Conservation (phyloP, 37 sponge, comb jelly and placozoan species). For the Petrosia ficiformis region DNA sequence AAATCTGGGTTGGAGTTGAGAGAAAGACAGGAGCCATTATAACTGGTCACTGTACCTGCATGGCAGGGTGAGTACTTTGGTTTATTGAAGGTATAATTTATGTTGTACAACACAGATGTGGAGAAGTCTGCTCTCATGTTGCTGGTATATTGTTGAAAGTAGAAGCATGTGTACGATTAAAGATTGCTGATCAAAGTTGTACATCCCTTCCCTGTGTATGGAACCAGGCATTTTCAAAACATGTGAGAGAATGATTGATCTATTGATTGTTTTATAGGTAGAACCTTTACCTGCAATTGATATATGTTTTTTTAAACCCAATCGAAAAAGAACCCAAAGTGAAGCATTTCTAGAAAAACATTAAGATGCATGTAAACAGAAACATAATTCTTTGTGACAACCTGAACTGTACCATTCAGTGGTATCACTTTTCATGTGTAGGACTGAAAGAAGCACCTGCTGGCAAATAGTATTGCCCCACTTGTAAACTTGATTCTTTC, state of each 20-base stretch:
- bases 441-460: too few relatives aligned
- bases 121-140: conserved; percentile 9
- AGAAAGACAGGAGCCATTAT: not conserved
- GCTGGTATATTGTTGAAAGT: conserved; percentile 3
- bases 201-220: not conserved
- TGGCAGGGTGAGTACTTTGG: conserved; percentile 2
- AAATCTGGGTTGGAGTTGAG: conserved; percentile 5
- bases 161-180: not conserved
- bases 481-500: too few relatives aligned
- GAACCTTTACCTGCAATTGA: not conserved
- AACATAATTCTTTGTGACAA: too few relatives aligned
- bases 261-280: not conserved
- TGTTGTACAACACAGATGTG: not conserved
- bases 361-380: too few relatives aligned
- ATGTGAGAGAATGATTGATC: not conserved
- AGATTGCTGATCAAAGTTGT: not conserved
- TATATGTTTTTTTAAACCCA: not conserved
- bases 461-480: too few relatives aligned
- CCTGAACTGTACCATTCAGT: too few relatives aligned
- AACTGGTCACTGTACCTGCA: conserved; percentile 12
- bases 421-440: too few relatives aligned
- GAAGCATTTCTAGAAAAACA: not conserved
- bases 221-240: not conserved
- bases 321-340: not conserved
- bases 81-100: not conserved